Evolutionary conservation across 2,797 vertebrate species (phyloP), one percentile per base, ranked within the genome.

Genomic region (Phrynocephalus guinanensis): DNA sequence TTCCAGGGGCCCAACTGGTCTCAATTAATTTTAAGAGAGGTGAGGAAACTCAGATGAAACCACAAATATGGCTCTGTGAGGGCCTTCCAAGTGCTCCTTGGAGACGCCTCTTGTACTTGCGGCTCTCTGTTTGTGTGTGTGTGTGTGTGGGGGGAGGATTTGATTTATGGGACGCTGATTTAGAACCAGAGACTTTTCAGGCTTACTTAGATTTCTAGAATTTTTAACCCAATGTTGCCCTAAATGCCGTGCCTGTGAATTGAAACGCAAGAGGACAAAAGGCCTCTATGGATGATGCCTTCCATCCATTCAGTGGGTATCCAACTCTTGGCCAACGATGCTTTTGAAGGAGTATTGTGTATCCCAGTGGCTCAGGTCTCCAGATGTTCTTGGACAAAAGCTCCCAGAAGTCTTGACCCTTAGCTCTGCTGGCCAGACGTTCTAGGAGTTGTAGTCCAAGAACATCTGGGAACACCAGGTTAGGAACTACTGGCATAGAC

Each of bases 131-230:
- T 28, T 70, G 26, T 24, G 26, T 5, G 38, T 44, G 38, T 44
- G 38, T 44, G 38, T 44, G 38, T 33, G 33, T 33, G 73, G 28
- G 63, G 6, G 38, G 60, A 16, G 60, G 33, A 38, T 24, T 82
- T 78, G 67, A 79, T 83, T 88, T 79, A 83, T 78, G 28, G 66
- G 75, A 66, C 48, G 75, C 82, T 71, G 83, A 79, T 72, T 67
- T 44, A 83, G 81, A 78, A 56, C 70, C 6, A 75, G 79, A 16
- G 30, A 44, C 20, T 79, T 72, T 26, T 66, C 50, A n/a, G 73
- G 48, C 63, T 13, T 33, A 22, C 66, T 44, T 22, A 4, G 22
- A 77, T 68, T 83, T 70, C 6, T 6, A n/a, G 80, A 11, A 28
- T 80, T 44, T 82, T 56, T 56, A 56, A 33, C 80, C 28, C 13